Evolutionary conservation across 2,888 invertebrate genomes (phyloP).

Genomic region (Protonemura montana): DNA sequence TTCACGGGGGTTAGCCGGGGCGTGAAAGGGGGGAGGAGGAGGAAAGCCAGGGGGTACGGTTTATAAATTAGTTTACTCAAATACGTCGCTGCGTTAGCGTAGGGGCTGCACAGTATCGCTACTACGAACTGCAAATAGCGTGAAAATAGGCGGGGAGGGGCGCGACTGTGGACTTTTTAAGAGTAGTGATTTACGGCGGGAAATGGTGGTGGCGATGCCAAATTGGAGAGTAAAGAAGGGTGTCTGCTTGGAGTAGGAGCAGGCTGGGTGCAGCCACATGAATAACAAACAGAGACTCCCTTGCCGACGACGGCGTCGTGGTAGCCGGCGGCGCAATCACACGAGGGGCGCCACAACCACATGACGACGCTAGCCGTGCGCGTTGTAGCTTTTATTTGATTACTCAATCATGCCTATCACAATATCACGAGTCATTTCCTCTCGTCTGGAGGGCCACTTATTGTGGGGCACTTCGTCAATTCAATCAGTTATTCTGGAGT

Average conservation of each 20-base stretch:
- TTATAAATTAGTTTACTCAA: conserved; percentile 39
- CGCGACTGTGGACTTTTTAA: neutral
- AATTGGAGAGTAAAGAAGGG: conserved; percentile 46
- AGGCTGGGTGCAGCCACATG: conserved; percentile 36
- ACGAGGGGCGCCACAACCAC: neutral
- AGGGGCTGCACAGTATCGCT: neutral
- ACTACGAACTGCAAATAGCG: conserved; percentile 25
- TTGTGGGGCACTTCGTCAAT: neutral
- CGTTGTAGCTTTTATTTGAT: conserved; percentile 29
- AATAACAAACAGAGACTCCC: conserved; percentile 46
- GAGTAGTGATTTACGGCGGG: conserved; percentile 46
- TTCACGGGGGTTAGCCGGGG: conserved; percentile 12
- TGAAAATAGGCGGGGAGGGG: conserved; percentile 37
- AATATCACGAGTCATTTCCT: conserved; percentile 31
- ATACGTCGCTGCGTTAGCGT: neutral
- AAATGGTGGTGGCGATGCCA: conserved; percentile 45
- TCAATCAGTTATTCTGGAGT: conserved; percentile 18
- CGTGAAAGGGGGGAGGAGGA: conserved; percentile 15
- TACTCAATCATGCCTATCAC: conserved; percentile 30
- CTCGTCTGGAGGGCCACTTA: conserved; percentile 13
- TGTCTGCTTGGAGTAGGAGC: neutral
- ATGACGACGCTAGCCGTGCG: neutral
- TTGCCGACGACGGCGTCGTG: conserved; percentile 33
- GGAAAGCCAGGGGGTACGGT: conserved; percentile 9
- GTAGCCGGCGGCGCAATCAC: neutral